A percentile compares a stretch with the other conserved stretches of the same genome.
phyloP scores from a whole-genome alignment of 2,888 invertebrate genomes.

The Buathra laborator region DNA sequence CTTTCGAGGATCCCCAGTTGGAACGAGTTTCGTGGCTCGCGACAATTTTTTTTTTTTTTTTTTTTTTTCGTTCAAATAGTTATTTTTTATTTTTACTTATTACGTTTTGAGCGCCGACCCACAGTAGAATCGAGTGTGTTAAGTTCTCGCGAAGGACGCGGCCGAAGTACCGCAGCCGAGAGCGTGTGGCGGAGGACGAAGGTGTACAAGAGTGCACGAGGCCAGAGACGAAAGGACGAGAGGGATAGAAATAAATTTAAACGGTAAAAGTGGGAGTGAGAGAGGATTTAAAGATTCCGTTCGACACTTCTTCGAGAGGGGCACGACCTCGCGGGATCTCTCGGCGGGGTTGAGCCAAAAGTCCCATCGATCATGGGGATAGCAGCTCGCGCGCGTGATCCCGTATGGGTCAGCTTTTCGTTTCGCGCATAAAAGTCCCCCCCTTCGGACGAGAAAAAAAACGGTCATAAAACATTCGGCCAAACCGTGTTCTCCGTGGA shows the following conservation, averaged over 20 bases:
- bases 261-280: constrained; percentile 34
- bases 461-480: constrained; percentile 73
- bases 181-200: constrained; percentile 43
- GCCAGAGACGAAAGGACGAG: background rate
- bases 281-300: constrained; percentile 19
- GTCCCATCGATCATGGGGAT: constrained; percentile 80
- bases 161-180: constrained; percentile 1
- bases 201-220: constrained; percentile 32
- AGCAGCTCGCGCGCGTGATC: constrained; percentile 59
- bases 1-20: constrained; percentile 24
- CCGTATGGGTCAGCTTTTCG: constrained; percentile 33
- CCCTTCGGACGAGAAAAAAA: constrained; percentile 70
- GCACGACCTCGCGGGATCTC: constrained; percentile 66
- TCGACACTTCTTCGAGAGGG: constrained; percentile 22
- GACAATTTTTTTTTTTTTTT: background rate
- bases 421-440: constrained; percentile 65
- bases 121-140: constrained; percentile 39
- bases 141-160: constrained; percentile 64
- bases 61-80: background rate
- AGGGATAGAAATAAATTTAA: background rate
- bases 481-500: constrained; percentile 62
- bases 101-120: constrained; percentile 26
- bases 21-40: constrained; percentile 26
- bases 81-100: background rate
- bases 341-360: constrained; percentile 78